These are phyloP conservation scores for Protobothrops mucrosquamatus DNA, from an alignment of 2,113 vertebrate species.

Conservation along the genomic window DNA sequence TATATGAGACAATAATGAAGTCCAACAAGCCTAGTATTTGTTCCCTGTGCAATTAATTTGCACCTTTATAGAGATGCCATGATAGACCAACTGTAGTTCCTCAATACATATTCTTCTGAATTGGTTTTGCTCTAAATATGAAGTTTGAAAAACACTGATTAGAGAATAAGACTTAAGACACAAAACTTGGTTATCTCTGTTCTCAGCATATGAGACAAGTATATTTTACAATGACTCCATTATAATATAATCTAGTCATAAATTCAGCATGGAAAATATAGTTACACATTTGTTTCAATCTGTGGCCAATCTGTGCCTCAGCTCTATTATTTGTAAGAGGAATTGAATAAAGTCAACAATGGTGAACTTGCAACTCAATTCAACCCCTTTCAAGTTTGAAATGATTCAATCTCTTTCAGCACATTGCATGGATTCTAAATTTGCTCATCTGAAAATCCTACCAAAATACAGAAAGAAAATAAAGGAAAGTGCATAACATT, in stretches of 20 bases:
- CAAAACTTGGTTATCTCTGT: background rate
- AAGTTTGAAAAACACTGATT: background rate
- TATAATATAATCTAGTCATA: constrained; percentile 30
- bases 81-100: background rate
- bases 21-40: background rate
- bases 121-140: background rate
- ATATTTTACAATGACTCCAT: background rate
- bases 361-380: constrained; percentile 17
- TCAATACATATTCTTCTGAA: background rate
- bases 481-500: background rate
- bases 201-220: background rate
- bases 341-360: background rate
- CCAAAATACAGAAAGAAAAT: background rate
- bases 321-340: constrained; percentile 6
- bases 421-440: background rate
- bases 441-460: background rate
- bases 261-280: constrained; percentile 31
- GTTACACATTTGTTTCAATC: background rate
- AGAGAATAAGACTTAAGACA: background rate
- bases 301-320: constrained; percentile 12
- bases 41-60: background rate
- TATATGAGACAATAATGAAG: background rate
- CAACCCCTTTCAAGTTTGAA: background rate
- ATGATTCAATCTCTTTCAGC: background rate
- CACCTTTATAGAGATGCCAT: background rate